Base-by-base conservation (phyloP, 2,797 vertebrate species). In the Xerus rutilus region DNA sequence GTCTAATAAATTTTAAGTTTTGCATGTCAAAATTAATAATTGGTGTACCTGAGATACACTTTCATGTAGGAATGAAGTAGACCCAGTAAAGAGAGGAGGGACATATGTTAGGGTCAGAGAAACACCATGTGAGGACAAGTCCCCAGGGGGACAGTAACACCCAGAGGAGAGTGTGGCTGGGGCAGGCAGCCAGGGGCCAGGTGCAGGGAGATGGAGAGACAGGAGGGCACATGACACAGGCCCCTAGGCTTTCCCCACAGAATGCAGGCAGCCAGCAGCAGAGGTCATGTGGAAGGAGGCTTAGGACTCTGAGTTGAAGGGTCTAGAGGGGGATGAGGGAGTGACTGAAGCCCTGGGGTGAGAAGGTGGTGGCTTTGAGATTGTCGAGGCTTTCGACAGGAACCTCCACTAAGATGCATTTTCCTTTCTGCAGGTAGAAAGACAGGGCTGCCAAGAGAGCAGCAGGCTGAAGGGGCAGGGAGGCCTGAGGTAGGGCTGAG, bases 101-200 rank as follows among this genome's bases (percentile, higher is more conserved):
- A 62, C 59, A 62, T 25, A 25, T 59, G 21, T 23, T 9, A 25
- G 23, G 8, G 9, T 3, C 59, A 25, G 47, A 90, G 32, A 30
- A 57, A 79, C 3, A n/a, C 20, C 17, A 15, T 72, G 4, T 32
- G n/a, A 15, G 45, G 21, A 35, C 86, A 74, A 4, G 43, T 1
- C 35, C 5, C 14, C 25, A 4, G n/a, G 25, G 17, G 17, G 23
- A 52, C 88, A 57, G 39, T 7, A 17, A 45, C 3, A 6, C 2
- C 0, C 11, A 9, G 18, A 57, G 21, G 49, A 89, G 73, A 57
- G 8, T 7, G 30, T n/a, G 18, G 21, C 59, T 47, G 28, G 7
- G 30, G 11, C 32, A 54, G 47, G 45, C 13, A 79, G 4, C 28
- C 5, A 5, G 28, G 17, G n/a, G 2, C 0, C 3, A 7, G 1